These are phyloP conservation scores for Mythimna vitellina DNA, from an alignment of 2,888 invertebrate species.

Conservation along the genomic window DNA sequence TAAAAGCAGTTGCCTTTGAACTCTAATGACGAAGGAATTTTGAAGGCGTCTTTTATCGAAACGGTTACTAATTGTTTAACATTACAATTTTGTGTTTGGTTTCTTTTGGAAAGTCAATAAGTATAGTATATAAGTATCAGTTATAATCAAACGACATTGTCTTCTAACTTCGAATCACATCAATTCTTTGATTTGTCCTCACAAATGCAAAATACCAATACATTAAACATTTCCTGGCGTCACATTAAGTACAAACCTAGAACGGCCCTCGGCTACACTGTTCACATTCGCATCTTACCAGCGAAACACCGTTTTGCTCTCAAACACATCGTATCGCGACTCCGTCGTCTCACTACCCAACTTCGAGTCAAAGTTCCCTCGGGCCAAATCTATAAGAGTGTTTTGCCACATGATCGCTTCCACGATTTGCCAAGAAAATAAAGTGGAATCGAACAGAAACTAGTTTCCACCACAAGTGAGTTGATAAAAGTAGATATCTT, in stretches of 20 bases:
- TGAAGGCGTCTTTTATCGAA: neutral
- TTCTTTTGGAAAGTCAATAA: neutral
- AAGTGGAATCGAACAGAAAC: conserved; percentile 83
- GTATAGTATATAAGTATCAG: no score
- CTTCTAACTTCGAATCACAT: neutral
- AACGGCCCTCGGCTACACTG: conserved; percentile 76
- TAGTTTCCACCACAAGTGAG: conserved; percentile 80
- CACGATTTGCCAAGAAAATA: conserved; percentile 89
- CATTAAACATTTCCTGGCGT: conserved; percentile 58
- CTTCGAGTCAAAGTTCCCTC: conserved; percentile 87
- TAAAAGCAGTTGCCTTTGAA: neutral
- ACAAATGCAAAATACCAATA: conserved; percentile 47
- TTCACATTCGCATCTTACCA: conserved; percentile 81
- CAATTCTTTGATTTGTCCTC: neutral
- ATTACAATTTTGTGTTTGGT: neutral
- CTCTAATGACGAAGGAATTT: neutral
- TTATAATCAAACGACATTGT: neutral
- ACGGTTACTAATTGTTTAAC: neutral
- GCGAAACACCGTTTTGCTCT: conserved; percentile 88
- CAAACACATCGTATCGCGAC: conserved; percentile 81
- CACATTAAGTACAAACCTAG: conserved; percentile 63
- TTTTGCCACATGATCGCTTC: conserved; percentile 90
- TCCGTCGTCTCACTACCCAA: conserved; percentile 73
- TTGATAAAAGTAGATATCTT: conserved; percentile 81
- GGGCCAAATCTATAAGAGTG: conserved; percentile 89